Percentiles rank a stretch among this genome's conserved stretches.
phyloP scores from a whole-genome alignment of 2,888 invertebrate genomes.

The Eupithecia insigniata region DNA sequence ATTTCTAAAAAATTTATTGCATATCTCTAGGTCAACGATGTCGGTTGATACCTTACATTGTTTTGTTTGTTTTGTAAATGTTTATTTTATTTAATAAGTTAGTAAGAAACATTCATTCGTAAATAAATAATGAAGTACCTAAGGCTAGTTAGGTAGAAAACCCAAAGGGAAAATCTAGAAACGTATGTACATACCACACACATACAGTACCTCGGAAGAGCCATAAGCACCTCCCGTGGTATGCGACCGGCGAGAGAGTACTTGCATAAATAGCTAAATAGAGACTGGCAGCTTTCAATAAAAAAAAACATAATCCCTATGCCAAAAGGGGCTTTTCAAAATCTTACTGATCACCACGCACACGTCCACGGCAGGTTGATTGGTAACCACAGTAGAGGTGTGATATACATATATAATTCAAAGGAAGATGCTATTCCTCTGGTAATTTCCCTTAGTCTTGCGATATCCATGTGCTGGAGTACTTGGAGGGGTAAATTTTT shows the following conservation, averaged over 20 bases:
- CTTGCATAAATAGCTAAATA: not conserved
- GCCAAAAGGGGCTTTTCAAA: no score
- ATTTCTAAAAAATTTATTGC: not conserved
- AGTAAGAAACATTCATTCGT: not conserved
- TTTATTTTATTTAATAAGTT: no score
- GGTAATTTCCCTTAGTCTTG: not conserved
- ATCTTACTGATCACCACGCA: no score
- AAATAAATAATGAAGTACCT: not conserved
- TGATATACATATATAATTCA: no score
- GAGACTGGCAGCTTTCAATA: not conserved
- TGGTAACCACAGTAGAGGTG: no score
- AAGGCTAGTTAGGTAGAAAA: not conserved
- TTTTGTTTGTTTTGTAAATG: no score
- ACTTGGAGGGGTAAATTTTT: not conserved
- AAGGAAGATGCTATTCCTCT: not conserved
- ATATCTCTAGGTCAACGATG: constrained; percentile 1
- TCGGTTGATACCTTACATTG: not conserved
- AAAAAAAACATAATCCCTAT: no score
- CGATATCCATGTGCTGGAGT: not conserved
- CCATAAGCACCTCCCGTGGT: not conserved
- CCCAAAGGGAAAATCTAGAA: not conserved
- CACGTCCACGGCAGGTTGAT: no score
- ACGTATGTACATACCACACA: not conserved
- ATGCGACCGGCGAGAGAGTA: not conserved
- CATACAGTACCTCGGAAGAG: no score